These are phyloP conservation scores for Octodon degus DNA, from an alignment of 2,113 vertebrate species.

Conservation along the genomic window DNA sequence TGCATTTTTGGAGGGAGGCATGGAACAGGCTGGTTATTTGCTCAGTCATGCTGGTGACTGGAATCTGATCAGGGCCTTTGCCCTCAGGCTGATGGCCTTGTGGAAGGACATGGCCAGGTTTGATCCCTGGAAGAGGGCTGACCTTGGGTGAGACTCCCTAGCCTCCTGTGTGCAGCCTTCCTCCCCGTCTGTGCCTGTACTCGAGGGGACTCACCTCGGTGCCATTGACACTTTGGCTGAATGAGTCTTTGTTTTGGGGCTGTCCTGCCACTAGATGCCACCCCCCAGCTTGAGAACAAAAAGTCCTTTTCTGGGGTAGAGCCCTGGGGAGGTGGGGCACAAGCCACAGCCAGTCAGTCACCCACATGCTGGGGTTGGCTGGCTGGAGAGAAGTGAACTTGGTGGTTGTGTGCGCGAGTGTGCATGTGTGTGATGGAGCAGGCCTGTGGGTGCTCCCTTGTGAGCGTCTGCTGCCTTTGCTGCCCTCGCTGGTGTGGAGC, in stretches of 20 bases:
- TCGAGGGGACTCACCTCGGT: neutral
- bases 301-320: neutral
- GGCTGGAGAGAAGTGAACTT: conserved; percentile 23
- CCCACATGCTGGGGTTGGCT: neutral
- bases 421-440: neutral
- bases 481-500: neutral
- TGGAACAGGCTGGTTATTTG: conserved; percentile 5
- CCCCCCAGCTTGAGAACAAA: neutral
- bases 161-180: neutral
- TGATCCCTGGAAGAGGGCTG: neutral
- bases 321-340: neutral
- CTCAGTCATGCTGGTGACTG: conserved; percentile 11
- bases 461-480: neutral
- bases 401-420: neutral
- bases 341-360: neutral
- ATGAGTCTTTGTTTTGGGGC: neutral
- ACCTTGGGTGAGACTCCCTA: neutral
- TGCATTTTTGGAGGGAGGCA: conserved; percentile 43
- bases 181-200: neutral
- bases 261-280: neutral
- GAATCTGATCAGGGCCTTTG: conserved; percentile 4
- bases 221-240: conserved; percentile 37
- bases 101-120: conserved; percentile 49
- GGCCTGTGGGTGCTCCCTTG: neutral
- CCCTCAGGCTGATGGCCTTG: neutral